These are phyloP conservation scores for Malurus alboscapulatus DNA, from an alignment of 2,113 vertebrate genomes.

Conservation along the genomic window DNA sequence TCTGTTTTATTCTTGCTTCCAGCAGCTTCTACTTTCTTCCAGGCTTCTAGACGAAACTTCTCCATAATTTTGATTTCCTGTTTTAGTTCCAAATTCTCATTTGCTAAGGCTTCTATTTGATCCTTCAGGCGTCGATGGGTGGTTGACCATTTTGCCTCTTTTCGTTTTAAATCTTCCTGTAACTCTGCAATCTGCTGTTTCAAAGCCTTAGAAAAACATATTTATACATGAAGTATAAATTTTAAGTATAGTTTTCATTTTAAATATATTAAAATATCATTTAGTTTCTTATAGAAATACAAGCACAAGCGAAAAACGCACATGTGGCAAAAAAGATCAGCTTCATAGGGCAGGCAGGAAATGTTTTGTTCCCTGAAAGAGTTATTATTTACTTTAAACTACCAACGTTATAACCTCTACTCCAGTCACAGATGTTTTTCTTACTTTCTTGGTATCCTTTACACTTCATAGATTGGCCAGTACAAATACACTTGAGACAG, in stretches of 20 bases:
- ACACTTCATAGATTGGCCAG: neutral
- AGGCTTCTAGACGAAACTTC: conserved; percentile 85
- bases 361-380: neutral
- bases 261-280: neutral
- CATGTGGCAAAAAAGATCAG: neutral
- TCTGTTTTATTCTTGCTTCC: conserved; percentile 51
- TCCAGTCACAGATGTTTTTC: neutral
- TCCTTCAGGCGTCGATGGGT: conserved; percentile 83
- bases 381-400: neutral
- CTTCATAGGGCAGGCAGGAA: neutral
- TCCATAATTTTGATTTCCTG: conserved; percentile 88
- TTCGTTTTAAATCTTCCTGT: conserved; percentile 88
- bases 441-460: neutral
- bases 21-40: conserved; percentile 78
- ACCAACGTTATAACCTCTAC: neutral
- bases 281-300: neutral
- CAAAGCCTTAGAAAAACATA: conserved; percentile 73
- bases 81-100: conserved; percentile 83
- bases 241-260: neutral
- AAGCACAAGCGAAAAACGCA: neutral
- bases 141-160: conserved; percentile 88
- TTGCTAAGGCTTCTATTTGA: conserved; percentile 83
- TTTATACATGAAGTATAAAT: neutral
- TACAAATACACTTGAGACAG: neutral
- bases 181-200: conserved; percentile 86